Base-by-base conservation (phyloP, 2,888 invertebrate species). In the Netelia fuscicornis region DNA sequence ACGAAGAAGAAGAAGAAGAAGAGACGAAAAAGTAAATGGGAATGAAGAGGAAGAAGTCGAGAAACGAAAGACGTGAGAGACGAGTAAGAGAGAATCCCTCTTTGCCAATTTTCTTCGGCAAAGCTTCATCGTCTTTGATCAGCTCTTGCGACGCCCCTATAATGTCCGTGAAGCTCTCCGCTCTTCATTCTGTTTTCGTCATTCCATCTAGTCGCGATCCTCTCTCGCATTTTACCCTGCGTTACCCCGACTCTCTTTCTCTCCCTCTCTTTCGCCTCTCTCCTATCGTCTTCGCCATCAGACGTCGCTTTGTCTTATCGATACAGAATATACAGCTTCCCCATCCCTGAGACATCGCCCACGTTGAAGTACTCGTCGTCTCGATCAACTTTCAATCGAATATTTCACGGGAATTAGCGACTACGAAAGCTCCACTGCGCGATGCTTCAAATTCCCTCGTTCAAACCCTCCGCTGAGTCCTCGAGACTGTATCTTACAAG, bases 61-160 rank as follows among this genome's bases (percentile, higher is more conserved):
- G 71, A 75, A 83, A 75, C 62, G 62, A 71, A 75, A 78, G 42
- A 52, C 56, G 20, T 44, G 72, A 72, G 79, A 75, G 65, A 75
- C 87, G 17, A 56, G 56, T 52, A 20, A 20, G 78, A 71, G 79
- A 54, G 88, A 90, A 88, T 90, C 89, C 91, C 92, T 93, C 92
- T 92, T 92, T 92, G 91, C 91, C 92, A 93, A 92, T 93, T 93
- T 93, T 92, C 92, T 90, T 92, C 89, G 91, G 92, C 92, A 91
- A 92, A 92, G 92, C 92, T 90, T 89, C 91, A 91, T 92, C 92
- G 92, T 92, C 92, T 93, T 92, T 93, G 93, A 93, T 93, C 93
- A 93, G 92, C 90, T 91, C 90, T 91, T 88, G 89, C 91, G 89
- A 91, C 91, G 91, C 90, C 90, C 91, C 91, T 89, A 88, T 92